Base-by-base conservation (phyloP, 2,797 vertebrate genomes). In the Australoheros facetus region DNA sequence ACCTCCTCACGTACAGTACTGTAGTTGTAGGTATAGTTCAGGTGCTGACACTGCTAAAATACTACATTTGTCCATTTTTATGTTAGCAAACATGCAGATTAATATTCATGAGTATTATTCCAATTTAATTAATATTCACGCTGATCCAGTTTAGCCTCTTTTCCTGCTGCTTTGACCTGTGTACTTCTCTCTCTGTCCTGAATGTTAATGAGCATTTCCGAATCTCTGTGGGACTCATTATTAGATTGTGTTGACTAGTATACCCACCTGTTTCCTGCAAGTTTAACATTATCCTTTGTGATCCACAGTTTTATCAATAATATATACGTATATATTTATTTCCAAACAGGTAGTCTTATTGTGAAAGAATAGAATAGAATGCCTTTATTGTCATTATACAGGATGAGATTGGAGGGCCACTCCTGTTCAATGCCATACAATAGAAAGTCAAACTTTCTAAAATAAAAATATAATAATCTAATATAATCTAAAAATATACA, bases 21-120 rank as follows among this genome's bases (percentile, higher is more conserved):
- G 58, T 19, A 30, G 30, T 32, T 4, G 32, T 30, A 42, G 75
- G 45, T 81, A 51, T 7, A 66, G 77, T 55, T 81, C 45, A 54
- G 19, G 37, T 28, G 12, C 51, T 1, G 4, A 42, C 11, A 2
- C 11, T n/a, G 60, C 56, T 37, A 7, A 53, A 39, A 32, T 28
- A 17, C 59, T 23, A 3, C 69, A 62, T 42, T 12, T 72, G 81
- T 73, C 34, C 23, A 23, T 9, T 39, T 77, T 3, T 30, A 66
- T 82, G 71, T 77, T 28, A 53, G 48, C 48, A 73, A 16, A 77
- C 45, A 23, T 4, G 0, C 23, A 42, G 10, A 83, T 88, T 42
- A 84, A 90, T 91, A 90, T 85, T 85, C 19, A 90, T 80, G 73
- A 81, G 10, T 55, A 37, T 4, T 66, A 28, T 59, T 28, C 7